Percentiles rank a stretch among this genome's conserved stretches.
Conservation (phyloP, 1,140 invertebrate species). For the Drosophila athabasca region DNA sequence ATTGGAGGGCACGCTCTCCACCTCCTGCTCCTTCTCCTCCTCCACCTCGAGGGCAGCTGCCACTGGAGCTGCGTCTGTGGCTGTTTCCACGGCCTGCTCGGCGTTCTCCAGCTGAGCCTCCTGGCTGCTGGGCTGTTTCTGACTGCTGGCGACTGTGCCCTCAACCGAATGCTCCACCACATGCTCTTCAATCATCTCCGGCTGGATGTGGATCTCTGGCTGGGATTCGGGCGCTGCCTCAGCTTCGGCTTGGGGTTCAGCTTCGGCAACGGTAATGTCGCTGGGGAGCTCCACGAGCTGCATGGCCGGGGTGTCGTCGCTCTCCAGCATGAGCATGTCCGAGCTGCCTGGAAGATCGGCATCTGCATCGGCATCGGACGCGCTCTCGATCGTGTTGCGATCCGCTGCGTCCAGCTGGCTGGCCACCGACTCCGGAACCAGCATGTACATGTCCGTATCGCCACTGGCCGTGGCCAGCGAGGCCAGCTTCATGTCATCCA, state of each 20-base stretch:
- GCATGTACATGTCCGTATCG: conserved; percentile 68
- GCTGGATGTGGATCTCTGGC: conserved; percentile 7
- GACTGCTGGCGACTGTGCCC: neutral
- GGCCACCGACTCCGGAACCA: conserved; percentile 66
- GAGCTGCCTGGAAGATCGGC: conserved; percentile 22
- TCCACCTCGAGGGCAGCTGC: neutral
- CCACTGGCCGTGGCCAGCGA: conserved; percentile 54
- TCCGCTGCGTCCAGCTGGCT: conserved; percentile 66
- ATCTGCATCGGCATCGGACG: conserved; percentile 23
- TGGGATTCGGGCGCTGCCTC: neutral
- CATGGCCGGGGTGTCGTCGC: conserved; percentile 65
- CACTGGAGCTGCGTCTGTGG: conserved; percentile 34
- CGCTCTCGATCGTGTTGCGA: conserved; percentile 60
- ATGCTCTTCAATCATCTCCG: conserved; percentile 60
- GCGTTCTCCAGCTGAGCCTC: conserved; percentile 58
- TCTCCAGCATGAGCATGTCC: conserved; percentile 80
- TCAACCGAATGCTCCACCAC: conserved; percentile 39
- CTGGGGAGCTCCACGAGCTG: conserved; percentile 70
- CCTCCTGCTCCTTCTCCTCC: conserved; percentile 10
- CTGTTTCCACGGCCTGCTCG: conserved; percentile 36
- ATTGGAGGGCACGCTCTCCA: neutral
- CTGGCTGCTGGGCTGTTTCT: conserved; percentile 38
- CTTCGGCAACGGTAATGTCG: conserved; percentile 44
- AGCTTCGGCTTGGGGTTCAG: conserved; percentile 19
- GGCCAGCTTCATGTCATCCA: conserved; percentile 74